These are phyloP conservation scores for Acyrthosiphon pisum DNA, from an alignment of 1,140 invertebrate species.

Conservation along the genomic window DNA sequence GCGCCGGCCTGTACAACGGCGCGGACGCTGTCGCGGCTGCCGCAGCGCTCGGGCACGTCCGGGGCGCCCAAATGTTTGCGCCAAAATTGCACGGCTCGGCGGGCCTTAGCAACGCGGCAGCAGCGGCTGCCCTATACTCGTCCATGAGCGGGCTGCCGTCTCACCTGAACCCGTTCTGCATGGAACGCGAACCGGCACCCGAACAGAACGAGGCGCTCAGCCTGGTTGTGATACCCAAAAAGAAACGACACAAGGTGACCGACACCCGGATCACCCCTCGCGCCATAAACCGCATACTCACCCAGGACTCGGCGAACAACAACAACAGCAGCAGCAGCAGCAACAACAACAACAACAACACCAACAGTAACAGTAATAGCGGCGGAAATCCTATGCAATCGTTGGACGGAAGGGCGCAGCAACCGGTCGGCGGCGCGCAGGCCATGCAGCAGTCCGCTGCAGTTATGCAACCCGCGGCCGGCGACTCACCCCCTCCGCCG, in stretches of 20 bases:
- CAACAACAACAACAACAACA: conserved; percentile 64
- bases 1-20: conserved; percentile 61
- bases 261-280: conserved; percentile 93
- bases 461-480: conserved; percentile 60
- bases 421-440: conserved; percentile 59
- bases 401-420: conserved; percentile 22
- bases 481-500: conserved; percentile 75
- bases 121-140: conserved; percentile 67
- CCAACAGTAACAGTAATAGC: conserved; percentile 63
- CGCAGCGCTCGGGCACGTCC: conserved; percentile 65
- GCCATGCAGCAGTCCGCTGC: conserved; percentile 58
- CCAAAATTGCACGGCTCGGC: conserved; percentile 70
- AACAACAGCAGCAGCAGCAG: conserved; percentile 66
- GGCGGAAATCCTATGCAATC: conserved; percentile 59
- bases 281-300: conserved; percentile 84
- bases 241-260: conserved; percentile 96
- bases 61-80: conserved; percentile 74
- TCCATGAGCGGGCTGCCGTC: conserved; percentile 68
- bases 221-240: conserved; percentile 91
- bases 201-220: conserved; percentile 94
- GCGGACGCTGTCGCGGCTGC: conserved; percentile 66
- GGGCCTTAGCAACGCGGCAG: conserved; percentile 70
- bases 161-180: conserved; percentile 75
- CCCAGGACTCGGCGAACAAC: conserved; percentile 77
- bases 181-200: conserved; percentile 68